A percentile compares a stretch with the other conserved stretches of the same genome.
Conservation (phyloP, 2,797 vertebrate species). For the Danio albolineatus region DNA sequence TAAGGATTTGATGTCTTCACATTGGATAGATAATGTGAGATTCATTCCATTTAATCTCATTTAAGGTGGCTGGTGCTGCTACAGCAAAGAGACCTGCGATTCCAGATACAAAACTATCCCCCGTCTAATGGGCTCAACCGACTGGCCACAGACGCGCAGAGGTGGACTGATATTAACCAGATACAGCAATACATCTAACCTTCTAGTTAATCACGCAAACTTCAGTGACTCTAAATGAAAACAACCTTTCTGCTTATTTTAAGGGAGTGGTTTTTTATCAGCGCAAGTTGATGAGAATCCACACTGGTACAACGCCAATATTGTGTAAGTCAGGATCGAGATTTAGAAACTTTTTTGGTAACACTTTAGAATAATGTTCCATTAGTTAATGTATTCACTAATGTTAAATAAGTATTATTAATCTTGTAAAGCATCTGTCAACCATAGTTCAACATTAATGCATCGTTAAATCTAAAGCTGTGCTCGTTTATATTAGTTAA, state of each 20-base stretch:
- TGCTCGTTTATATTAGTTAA: too few relatives aligned
- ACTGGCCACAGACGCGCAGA: constrained; percentile 81
- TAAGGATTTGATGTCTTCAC: constrained; percentile 64
- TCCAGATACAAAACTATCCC: constrained; percentile 85
- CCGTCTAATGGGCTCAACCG: constrained; percentile 82
- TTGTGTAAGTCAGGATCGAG: constrained; percentile 78
- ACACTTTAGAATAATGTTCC: too few relatives aligned
- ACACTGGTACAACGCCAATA: constrained; percentile 85
- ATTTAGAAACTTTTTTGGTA: too few relatives aligned
- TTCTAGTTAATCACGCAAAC: background rate
- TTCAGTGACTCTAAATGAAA: background rate
- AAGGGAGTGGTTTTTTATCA: constrained; percentile 85
- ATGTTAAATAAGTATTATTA: too few relatives aligned
- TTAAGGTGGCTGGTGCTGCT: constrained; percentile 85
- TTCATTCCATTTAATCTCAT: constrained; percentile 67
- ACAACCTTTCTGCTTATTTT: constrained; percentile 41
- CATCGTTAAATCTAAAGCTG: too few relatives aligned
- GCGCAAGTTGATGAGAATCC: constrained; percentile 82
- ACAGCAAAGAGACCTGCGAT: constrained; percentile 86
- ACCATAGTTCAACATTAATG: too few relatives aligned
- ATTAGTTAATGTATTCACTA: too few relatives aligned
- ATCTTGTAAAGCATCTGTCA: too few relatives aligned
- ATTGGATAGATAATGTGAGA: constrained; percentile 52
- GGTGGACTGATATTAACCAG: constrained; percentile 64
- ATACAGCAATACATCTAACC: constrained; percentile 12